phyloP scores from a whole-genome alignment of 2,797 vertebrate genomes.

The Pseudochirops corinnae region DNA sequence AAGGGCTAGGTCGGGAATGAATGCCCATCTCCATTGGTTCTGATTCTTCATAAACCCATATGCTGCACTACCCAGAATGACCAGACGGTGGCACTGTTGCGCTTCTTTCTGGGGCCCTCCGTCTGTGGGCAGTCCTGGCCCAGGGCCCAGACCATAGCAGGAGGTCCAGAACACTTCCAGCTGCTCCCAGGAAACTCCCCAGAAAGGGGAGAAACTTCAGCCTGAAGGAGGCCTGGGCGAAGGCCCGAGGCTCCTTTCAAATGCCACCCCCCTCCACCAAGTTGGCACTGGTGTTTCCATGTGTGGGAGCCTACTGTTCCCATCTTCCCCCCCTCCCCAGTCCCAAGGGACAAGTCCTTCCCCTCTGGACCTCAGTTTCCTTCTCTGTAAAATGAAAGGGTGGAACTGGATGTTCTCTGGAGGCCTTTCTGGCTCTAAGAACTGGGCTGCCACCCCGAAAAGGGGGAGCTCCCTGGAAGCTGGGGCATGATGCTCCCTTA shows the following conservation, averaged over 20 bases:
- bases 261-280: not conserved
- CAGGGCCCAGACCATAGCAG: not conserved
- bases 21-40: not conserved
- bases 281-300: not conserved
- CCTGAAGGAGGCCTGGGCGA: not conserved
- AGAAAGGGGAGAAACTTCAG: slow-evolving; percentile 3
- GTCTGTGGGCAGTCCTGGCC: not conserved
- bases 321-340: not conserved
- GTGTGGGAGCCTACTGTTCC: not conserved
- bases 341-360: not conserved
- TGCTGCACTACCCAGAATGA: not conserved
- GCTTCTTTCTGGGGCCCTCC: not conserved
- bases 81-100: not conserved
- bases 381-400: not conserved
- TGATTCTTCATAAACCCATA: not conserved
- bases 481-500: too few species aligned
- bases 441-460: not conserved
- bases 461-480: too few species aligned
- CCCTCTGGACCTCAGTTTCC: not conserved
- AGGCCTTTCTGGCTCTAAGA: not conserved
- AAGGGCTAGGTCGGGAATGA: not conserved
- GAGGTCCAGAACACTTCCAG: not conserved
- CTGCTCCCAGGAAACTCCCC: slow-evolving; percentile 9
- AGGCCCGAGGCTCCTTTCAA: not conserved
- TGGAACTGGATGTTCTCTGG: not conserved